phyloP scores from a whole-genome alignment of 2,888 invertebrate genomes.

The Sarcophaga carnaria region DNA sequence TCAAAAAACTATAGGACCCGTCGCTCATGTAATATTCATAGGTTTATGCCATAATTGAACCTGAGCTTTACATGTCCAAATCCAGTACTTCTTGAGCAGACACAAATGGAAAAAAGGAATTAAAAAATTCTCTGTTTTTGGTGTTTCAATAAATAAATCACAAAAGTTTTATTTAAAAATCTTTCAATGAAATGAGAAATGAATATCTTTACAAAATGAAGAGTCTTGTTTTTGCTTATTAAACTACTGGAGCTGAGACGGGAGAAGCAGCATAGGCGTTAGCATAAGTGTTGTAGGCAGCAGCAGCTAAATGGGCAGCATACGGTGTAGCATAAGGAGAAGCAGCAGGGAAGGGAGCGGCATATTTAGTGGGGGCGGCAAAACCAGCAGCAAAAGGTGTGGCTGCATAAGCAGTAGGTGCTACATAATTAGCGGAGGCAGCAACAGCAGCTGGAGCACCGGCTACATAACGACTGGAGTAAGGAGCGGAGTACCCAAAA shows the following conservation, averaged over 20 bases:
- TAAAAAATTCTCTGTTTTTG: too few relatives aligned
- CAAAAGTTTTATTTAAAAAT: neutral
- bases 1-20: too few relatives aligned
- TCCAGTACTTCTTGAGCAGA: too few relatives aligned
- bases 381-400: neutral
- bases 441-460: conserved; percentile 72
- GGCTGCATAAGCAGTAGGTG: conserved; percentile 17
- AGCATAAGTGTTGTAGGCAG: conserved; percentile 1
- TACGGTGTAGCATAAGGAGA: neutral
- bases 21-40: too few relatives aligned
- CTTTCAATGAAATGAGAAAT: neutral
- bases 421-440: conserved; percentile 64
- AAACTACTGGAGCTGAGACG: conserved; percentile 16
- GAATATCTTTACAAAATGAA: neutral
- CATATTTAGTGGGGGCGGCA: neutral
- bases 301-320: neutral
- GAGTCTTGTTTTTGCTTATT: neutral
- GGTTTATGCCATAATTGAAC: too few relatives aligned
- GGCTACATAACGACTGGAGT: conserved; percentile 77
- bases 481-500: conserved; percentile 76
- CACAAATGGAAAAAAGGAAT: too few relatives aligned
- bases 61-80: too few relatives aligned
- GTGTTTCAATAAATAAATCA: neutral
- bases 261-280: conserved; percentile 25
- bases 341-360: neutral